These are phyloP conservation scores for Hydra vulgaris DNA, from an alignment of 30 jellyfish, hydroid and myxozoan genomes.

Conservation along the genomic window DNA sequence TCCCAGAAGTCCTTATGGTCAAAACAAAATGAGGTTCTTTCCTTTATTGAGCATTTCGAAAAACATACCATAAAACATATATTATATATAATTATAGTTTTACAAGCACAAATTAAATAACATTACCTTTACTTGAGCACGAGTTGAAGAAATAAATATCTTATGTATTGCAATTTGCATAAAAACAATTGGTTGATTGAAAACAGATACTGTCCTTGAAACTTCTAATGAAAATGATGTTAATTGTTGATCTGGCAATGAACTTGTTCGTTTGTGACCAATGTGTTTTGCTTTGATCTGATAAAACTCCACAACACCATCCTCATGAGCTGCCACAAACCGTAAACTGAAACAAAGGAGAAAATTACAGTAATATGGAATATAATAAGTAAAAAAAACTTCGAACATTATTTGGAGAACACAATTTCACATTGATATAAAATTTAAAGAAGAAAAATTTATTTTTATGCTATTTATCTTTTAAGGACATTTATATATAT, in stretches of 20 bases:
- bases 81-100: background rate
- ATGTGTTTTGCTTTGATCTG: background rate
- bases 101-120: background rate
- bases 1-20: no score
- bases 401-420: no score
- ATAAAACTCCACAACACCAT: conserved; percentile 25
- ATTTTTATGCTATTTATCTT: no score
- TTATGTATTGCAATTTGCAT: conserved; percentile 23
- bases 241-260: conserved; percentile 9
- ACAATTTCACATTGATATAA: no score
- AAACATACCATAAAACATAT: no score
- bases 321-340: conserved; percentile 21
- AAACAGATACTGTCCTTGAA: conserved; percentile 15
- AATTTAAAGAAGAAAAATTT: no score
- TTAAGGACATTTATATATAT: no score
- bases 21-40: no score
- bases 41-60: no score
- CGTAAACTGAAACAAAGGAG: conserved; percentile 14
- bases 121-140: conserved; percentile 21
- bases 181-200: conserved; percentile 1
- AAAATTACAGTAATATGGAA: no score
- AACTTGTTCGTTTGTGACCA: conserved; percentile 22
- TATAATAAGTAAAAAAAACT: no score
- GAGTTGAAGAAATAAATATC: conserved; percentile 14
- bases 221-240: conserved; percentile 6